A percentile compares a stretch with the other conserved stretches of the same genome.
Evolutionary conservation across 2,888 invertebrate species (phyloP).

Genomic region (Limenitis camilla): DNA sequence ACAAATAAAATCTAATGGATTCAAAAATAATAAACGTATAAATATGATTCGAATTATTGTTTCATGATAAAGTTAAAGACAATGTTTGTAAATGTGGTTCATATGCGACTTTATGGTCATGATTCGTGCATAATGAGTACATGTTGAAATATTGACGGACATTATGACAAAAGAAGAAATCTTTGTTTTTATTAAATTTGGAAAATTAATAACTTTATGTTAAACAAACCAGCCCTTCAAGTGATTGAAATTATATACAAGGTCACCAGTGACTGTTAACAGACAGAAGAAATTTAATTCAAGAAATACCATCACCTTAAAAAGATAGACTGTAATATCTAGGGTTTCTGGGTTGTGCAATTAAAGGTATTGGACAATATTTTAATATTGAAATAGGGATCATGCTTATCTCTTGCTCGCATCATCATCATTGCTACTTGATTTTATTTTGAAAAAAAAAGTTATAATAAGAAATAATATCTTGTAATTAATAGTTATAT

Average conservation of each 20-base stretch:
- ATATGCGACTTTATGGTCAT: not conserved
- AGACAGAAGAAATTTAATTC: slow-evolving; percentile 48
- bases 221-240: slow-evolving; percentile 23
- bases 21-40: not conserved
- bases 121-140: slow-evolving; percentile 4
- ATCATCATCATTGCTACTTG: not conserved
- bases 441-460: not conserved
- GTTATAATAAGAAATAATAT: not conserved
- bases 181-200: slow-evolving; percentile 1
- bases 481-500: not conserved
- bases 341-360: slow-evolving; percentile 39
- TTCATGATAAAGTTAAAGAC: not conserved
- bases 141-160: not conserved
- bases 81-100: not conserved
- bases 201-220: slow-evolving; percentile 18
- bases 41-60: not conserved
- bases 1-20: not conserved
- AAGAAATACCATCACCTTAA: slow-evolving; percentile 68
- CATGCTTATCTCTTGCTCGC: slow-evolving; percentile 9
- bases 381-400: slow-evolving; percentile 14
- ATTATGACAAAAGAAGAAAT: not conserved
- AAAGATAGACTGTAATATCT: slow-evolving; percentile 36
- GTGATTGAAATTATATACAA: slow-evolving; percentile 25
- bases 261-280: slow-evolving; percentile 54
- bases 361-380: slow-evolving; percentile 23